These are phyloP conservation scores for Drosophila melanosoma DNA, from an alignment of 2,888 invertebrate genomes.

Conservation along the genomic window DNA sequence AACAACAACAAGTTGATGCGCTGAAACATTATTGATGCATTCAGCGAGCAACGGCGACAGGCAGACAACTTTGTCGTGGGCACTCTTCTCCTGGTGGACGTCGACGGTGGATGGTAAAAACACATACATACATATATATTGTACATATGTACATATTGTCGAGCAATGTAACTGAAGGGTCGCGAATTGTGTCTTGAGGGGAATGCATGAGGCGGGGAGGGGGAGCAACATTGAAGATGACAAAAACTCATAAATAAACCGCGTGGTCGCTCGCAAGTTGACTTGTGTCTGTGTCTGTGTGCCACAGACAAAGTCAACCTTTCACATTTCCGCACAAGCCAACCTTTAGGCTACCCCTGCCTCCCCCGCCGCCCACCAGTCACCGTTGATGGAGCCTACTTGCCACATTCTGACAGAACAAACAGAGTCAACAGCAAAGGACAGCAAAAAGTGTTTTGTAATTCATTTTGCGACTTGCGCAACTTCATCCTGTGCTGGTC, in stretches of 20 bases:
- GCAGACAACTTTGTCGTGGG: slow-evolving; percentile 73
- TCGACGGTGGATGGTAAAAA: slow-evolving; percentile 6
- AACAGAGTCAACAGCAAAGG: slow-evolving; percentile 52
- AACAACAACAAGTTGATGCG: slow-evolving; percentile 61
- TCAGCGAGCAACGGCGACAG: slow-evolving; percentile 71
- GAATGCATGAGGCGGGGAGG: background rate
- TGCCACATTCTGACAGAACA: slow-evolving; percentile 43
- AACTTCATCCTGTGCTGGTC: slow-evolving; percentile 16
- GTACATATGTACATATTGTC: slow-evolving; percentile 3
- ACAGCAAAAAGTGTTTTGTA: slow-evolving; percentile 74
- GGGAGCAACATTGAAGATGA: slow-evolving; percentile 1
- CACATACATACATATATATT: background rate
- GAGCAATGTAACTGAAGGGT: slow-evolving; percentile 34
- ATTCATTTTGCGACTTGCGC: slow-evolving; percentile 71
- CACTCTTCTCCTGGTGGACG: slow-evolving; percentile 16
- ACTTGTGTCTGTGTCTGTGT: background rate
- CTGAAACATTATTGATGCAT: slow-evolving; percentile 77
- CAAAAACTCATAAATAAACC: slow-evolving; percentile 75
- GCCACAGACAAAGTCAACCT: slow-evolving; percentile 43
- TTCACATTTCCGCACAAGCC: slow-evolving; percentile 60
- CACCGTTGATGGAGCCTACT: slow-evolving; percentile 30
- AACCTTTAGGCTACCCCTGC: slow-evolving; percentile 2
- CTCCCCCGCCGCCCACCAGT: background rate
- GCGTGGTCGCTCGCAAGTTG: slow-evolving; percentile 27
- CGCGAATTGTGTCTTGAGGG: slow-evolving; percentile 22